A percentile compares a stretch with the other conserved stretches of the same genome.
These are phyloP conservation scores for Protobothrops flavoviridis DNA, from an alignment of 2,113 vertebrate species.

Conservation along the genomic window DNA sequence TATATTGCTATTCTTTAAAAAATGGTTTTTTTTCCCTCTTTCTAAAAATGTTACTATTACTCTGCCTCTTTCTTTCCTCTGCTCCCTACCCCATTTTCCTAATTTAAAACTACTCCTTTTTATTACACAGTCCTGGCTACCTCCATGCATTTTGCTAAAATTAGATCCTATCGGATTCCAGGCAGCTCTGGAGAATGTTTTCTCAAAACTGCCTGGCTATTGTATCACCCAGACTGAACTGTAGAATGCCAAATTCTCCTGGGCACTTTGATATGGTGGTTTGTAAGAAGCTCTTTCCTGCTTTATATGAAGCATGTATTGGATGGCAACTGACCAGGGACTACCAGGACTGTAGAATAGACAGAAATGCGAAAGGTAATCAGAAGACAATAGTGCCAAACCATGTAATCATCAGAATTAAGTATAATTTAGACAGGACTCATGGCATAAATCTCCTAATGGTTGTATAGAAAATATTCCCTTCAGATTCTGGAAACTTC, in stretches of 20 bases:
- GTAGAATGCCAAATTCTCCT: background rate
- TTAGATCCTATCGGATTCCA: background rate
- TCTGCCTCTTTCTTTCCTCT: background rate
- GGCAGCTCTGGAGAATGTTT: background rate
- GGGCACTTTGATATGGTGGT: background rate
- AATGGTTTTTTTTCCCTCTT: background rate
- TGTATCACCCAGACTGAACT: background rate
- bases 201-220: background rate
- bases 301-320: background rate
- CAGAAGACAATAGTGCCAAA: background rate
- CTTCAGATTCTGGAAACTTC: background rate
- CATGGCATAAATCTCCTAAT: background rate
- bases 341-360: background rate
- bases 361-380: background rate
- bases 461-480: background rate
- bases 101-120: background rate
- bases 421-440: background rate
- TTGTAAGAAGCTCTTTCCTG: background rate
- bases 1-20: background rate
- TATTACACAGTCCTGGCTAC: background rate
- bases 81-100: too few species aligned
- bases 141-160: background rate
- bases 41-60: background rate
- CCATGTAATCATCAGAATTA: background rate
- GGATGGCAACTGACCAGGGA: background rate